Evolutionary conservation across 1,140 invertebrate species (phyloP).

Genomic region (Cydia pomonella): DNA sequence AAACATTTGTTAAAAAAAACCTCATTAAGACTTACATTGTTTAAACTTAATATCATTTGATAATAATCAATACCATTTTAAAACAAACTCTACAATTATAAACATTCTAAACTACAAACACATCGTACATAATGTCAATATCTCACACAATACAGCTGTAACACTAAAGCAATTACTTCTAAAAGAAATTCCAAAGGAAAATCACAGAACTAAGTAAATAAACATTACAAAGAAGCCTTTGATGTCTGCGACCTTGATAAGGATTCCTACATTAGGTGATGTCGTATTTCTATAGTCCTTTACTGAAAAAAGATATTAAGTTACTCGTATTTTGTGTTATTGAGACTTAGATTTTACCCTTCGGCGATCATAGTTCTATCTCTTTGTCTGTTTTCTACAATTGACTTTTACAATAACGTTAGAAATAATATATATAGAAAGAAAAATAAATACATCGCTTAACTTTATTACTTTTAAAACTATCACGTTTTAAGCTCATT

Average conservation of each 20-base stretch:
- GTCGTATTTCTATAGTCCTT: not conserved
- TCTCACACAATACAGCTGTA: not conserved
- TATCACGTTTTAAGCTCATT: too few relatives aligned
- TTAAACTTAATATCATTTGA: too few relatives aligned
- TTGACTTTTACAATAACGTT: not conserved
- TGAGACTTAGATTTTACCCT: not conserved
- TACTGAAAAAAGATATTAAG: not conserved
- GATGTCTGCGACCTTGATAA: constrained; percentile 17
- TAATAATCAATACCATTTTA: too few relatives aligned
- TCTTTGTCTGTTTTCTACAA: not conserved
- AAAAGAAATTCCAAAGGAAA: not conserved
- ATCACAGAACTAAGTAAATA: constrained; percentile 12
- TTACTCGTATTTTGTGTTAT: not conserved
- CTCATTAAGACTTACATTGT: too few relatives aligned
- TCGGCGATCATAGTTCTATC: not conserved
- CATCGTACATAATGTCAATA: too few relatives aligned
- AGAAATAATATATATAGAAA: too few relatives aligned
- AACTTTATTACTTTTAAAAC: too few relatives aligned
- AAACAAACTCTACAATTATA: too few relatives aligned
- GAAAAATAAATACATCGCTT: too few relatives aligned
- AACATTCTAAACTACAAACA: too few relatives aligned
- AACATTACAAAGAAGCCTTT: not conserved
- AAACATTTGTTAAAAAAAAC: too few relatives aligned
- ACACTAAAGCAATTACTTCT: constrained; percentile 8
- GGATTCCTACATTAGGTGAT: constrained; percentile 1